Evolutionary conservation across 37 sponge, comb jelly and placozoan genomes (phyloP).

Genomic region (Cliona cf. orientalis): DNA sequence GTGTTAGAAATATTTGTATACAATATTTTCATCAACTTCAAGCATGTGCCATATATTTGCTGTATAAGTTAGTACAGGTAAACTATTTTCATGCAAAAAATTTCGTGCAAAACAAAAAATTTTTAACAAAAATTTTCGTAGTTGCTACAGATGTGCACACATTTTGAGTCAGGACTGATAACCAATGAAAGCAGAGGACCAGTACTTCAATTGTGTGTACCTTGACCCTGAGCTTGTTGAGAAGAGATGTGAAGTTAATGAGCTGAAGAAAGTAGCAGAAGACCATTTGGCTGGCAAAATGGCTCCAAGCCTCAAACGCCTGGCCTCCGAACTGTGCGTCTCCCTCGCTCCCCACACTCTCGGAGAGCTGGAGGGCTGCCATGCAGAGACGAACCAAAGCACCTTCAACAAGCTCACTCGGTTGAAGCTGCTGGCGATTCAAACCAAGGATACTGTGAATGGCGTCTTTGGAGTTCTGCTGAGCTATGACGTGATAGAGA

Average conservation of each 20-base stretch:
- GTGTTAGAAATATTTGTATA: too few relatives aligned
- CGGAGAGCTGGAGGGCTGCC: conserved; percentile 67
- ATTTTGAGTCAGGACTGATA: too few relatives aligned
- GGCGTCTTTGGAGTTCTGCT: conserved; percentile 70
- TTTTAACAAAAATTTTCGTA: too few relatives aligned
- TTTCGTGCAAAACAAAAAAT: too few relatives aligned
- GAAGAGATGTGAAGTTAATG: conserved; percentile 39
- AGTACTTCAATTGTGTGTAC: conserved; percentile 1
- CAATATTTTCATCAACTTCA: too few relatives aligned
- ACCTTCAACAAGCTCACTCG: conserved; percentile 50
- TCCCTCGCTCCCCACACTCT: conserved; percentile 23
- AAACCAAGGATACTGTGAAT: conserved; percentile 41
- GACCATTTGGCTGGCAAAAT: conserved; percentile 65
- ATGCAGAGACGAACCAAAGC: conserved; percentile 36
- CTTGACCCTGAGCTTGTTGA: conserved; percentile 46
- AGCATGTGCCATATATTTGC: too few relatives aligned
- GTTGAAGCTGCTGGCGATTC: conserved; percentile 36
- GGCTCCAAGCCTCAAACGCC: conserved; percentile 60
- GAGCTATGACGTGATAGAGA: conserved; percentile 58
- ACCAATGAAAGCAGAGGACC: too few relatives aligned
- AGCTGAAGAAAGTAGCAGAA: conserved; percentile 62
- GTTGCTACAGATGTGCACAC: too few relatives aligned
- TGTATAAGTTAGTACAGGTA: too few relatives aligned
- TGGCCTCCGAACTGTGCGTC: conserved; percentile 18
- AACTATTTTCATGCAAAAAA: too few relatives aligned